phyloP scores from a whole-genome alignment of 64 coral and sea anemone species.

The Porites australiensis region DNA sequence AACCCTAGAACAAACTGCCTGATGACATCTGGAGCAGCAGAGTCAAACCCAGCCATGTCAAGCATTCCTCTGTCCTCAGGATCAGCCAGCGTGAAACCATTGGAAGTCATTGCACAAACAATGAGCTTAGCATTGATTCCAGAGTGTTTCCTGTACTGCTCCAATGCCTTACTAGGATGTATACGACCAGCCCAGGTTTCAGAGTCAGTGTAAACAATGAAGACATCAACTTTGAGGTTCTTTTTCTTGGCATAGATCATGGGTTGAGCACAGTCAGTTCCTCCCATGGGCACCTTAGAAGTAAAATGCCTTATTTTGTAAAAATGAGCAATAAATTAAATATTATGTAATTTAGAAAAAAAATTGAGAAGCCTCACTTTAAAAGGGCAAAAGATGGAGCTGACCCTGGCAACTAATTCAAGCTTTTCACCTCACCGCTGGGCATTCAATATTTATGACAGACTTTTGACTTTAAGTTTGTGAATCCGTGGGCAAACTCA shows the following conservation, averaged over 20 bases:
- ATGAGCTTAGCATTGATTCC: constrained; percentile 74
- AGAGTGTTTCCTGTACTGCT: constrained; percentile 47
- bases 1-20: constrained; percentile 59
- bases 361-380: too few species aligned
- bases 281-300: constrained; percentile 70
- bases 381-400: too few species aligned
- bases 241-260: constrained; percentile 76
- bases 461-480: too few species aligned
- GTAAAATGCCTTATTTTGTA: too few species aligned
- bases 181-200: constrained; percentile 68
- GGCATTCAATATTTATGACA: too few species aligned
- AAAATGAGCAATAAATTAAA: too few species aligned
- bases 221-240: constrained; percentile 70
- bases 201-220: constrained; percentile 85
- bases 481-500: too few species aligned
- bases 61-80: constrained; percentile 79
- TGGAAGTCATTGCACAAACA: constrained; percentile 80
- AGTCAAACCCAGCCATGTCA: constrained; percentile 83
- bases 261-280: constrained; percentile 84
- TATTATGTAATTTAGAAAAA: too few species aligned
- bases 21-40: constrained; percentile 65
- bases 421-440: too few species aligned
- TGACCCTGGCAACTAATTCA: too few species aligned
- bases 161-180: constrained; percentile 67
- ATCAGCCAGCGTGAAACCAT: constrained; percentile 79